Evolutionary conservation across 2,797 vertebrate species (phyloP), one percentile per base, ranked within the genome.

Genomic region (Schizopygopsis malacanthus): DNA sequence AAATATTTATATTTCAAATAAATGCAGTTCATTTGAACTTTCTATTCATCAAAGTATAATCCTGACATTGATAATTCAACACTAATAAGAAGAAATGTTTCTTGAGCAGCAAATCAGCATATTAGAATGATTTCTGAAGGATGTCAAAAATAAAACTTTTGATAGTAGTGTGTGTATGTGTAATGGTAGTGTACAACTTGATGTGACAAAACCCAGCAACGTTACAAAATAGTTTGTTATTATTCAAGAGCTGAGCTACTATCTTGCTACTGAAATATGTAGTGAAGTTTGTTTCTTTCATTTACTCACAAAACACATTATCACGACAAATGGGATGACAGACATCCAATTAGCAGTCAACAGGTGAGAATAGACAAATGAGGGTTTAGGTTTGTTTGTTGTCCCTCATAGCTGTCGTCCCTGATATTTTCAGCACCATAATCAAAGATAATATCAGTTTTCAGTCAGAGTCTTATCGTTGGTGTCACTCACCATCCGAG

Each of bases 371-470:
- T 3, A 22, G 43, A 77, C 47, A 79, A 50, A 85, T 65, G 33
- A 75, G 78, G 33, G 39, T 85, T 85, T 85, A 18, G 15, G 76
- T 47, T 72, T 71, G 76, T 85, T 85, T 73, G 76, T 70, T 78
- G 65, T 79, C 52, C 37, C 4, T 73, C 67, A 50, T 47, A 59
- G 28, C 69, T 81, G 33, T 50, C 41, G 22, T 72, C 3, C 13
- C 22, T 81, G 70, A 75, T 80, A 72, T 63, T 78, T 45, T 37
- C 39, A 82, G 37, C 1, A 28, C 41, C 50, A 18, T 43, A 77
- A 59, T 86, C 72, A 61, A 37, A 59, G 71, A 15, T 56, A 63
- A 72, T 61, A 78, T 78, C 67, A 75, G 39, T 45, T 83, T 86
- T 79, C 67, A 78, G n/a, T 47, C 28, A 45, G 25, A 79, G 54